Percentiles rank a stretch among this genome's conserved stretches.
These are phyloP conservation scores for Volucella inflata DNA, from an alignment of 2,888 invertebrate species.

Conservation along the genomic window DNA sequence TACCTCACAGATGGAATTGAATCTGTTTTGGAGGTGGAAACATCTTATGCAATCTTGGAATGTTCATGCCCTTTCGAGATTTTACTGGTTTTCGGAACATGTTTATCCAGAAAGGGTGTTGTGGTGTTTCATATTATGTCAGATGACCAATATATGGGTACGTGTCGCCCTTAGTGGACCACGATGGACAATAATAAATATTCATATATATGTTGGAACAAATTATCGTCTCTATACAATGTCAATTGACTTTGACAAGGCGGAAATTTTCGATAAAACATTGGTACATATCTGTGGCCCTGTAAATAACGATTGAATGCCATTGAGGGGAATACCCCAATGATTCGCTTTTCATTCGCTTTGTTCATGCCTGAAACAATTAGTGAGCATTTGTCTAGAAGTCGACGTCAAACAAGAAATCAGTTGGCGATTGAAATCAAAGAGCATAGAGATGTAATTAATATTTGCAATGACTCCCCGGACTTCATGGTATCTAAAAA, in stretches of 20 bases:
- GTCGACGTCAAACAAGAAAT: not conserved
- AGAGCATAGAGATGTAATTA: slow-evolving; percentile 28
- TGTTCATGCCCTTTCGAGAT: slow-evolving; percentile 24
- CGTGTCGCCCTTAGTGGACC: not conserved
- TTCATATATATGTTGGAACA: not conserved
- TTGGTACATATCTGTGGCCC: not conserved
- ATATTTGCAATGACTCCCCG: not conserved
- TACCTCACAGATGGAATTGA: not conserved
- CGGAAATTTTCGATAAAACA: not conserved
- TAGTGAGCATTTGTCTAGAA: not conserved
- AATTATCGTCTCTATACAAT: not conserved
- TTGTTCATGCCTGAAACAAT: not conserved
- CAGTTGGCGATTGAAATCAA: not conserved
- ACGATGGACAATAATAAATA: too few species aligned
- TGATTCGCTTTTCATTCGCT: not conserved
- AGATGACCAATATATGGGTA: not conserved
- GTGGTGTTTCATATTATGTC: not conserved
- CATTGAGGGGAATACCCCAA: slow-evolving; percentile 41
- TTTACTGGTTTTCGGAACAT: slow-evolving; percentile 1
- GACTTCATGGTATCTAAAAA: not conserved
- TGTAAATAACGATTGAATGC: slow-evolving; percentile 2
- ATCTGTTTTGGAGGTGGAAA: not conserved
- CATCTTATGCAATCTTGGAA: slow-evolving; percentile 24
- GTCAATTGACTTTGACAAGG: slow-evolving; percentile 43
- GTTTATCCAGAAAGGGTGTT: not conserved